Evolutionary conservation across 2,797 vertebrate species (phyloP), one percentile per base, ranked within the genome.

Genomic region (Ctenopoma multispine): DNA sequence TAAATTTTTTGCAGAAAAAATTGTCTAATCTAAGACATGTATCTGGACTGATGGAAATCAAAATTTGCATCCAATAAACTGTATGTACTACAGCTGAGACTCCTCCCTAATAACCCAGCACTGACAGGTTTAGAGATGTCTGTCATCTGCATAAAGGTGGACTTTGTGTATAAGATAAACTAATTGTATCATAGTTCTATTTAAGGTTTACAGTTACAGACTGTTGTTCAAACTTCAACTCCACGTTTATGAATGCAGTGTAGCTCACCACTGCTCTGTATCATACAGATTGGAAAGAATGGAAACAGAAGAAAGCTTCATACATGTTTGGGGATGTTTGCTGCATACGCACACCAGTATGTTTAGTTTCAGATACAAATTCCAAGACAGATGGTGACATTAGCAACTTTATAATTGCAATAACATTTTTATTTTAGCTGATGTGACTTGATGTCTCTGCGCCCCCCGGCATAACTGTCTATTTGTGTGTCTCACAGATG

Each of bases 401-500:
- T 3, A 20, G 7, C 17, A 20, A 5, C 3, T 34, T 9, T 13
- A 24, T 13, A 5, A 29, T 13, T 59, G 38, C 12, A 36, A 38
- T 27, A 12, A 29, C 6, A 29, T 50, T 40, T 38, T 44, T 10
- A 23, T 21, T 3, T 9, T 8, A 44, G 7, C 17, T 3, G 46
- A 17, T 54, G 9, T 27, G 15, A 20, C 15, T 21, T 47, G 27
- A 34, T 7, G 15, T 46, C 0, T 23, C 8, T 72, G 40, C 50
- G 41, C 58, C 18, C 10, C 2, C 36, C 15, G 20, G 24, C 4
- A 4, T 62, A 23, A 77, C 51, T 18, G 7, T 13, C 3, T 55
- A 14, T 54, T 51, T 44, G 11, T 44, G 11, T 85, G 20, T 63
- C 15, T 69, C 59, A 87, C 95, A 99, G 97, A 99, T 99, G 97